Evolutionary conservation across 2,888 invertebrate genomes (phyloP), one percentile per base, ranked within the genome.

Genomic region (Cephus rjabovi): DNA sequence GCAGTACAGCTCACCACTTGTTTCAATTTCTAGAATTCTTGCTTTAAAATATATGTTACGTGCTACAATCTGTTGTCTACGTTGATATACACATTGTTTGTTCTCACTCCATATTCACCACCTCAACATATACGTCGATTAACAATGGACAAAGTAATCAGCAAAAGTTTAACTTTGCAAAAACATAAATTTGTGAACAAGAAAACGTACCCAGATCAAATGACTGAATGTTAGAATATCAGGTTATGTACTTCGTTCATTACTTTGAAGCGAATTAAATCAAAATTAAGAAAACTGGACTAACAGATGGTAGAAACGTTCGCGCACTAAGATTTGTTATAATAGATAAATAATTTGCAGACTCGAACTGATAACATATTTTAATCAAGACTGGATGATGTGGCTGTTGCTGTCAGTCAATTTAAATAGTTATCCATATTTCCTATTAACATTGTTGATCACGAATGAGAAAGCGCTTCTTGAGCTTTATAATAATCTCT

Each of bases 311-410:
- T 75, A 35, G 12, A 6, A 76, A 76, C 79, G 74, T 71, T 71
- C 71, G 31, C 30, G 31, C 33, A 71, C 73, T 56, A 74, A 12
- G 15, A 15, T n/a, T 74, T 76, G 73, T 75, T 37, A 73, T 37
- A 79, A 81, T 75, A 83, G 77, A 86, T 82, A 83, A 86, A 82
- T 75, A 77, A 75, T 73, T 73, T 69, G 74, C 75, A 82, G 79
- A 81, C 78, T 79, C 69, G 77, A 79, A 82, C 82, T 83, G 83
- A 87, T 84, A 81, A 81, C 80, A 81, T 83, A 82, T 84, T 87
- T 85, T 82, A 79, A 82, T 85, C 85, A 87, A 87, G 87, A 85
- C 83, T 85, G 85, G 83, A 84, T 87, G 87, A 87, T 86, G 87
- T 88, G 87, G 86, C 85, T 83, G 37, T 56, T 56, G 56, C 83